Conservation (phyloP, 30 jellyfish, hydroid and myxozoan species). For the Hydractinia echinata region DNA sequence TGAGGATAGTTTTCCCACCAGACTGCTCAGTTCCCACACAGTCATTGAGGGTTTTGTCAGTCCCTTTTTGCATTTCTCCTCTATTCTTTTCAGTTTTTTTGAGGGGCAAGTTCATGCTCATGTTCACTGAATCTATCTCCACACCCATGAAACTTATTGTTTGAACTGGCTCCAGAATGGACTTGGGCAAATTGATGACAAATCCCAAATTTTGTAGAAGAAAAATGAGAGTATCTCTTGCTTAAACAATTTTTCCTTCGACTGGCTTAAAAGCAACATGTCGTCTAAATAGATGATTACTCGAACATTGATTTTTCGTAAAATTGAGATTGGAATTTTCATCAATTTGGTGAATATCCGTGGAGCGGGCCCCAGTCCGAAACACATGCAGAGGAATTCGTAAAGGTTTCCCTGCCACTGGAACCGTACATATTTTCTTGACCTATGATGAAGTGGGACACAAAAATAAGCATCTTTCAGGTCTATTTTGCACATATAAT, state of each 20-base stretch:
- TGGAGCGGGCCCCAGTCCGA: conserved; percentile 49
- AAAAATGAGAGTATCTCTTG: conserved; percentile 29
- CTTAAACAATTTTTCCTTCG: conserved; percentile 4
- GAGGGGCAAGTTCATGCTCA: conserved; percentile 30
- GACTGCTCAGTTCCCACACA: conserved; percentile 16
- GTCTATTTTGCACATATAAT: conserved; percentile 33
- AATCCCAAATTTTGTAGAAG: conserved; percentile 23
- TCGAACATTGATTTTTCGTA: conserved; percentile 25
- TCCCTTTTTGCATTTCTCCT: conserved; percentile 23
- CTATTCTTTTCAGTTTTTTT: not conserved
- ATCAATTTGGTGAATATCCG: conserved; percentile 30
- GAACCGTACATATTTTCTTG: conserved; percentile 27
- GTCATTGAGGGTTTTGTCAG: not conserved
- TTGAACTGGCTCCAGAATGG: conserved; percentile 21
- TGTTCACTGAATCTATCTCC: conserved; percentile 27
- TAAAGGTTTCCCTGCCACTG: conserved; percentile 27
- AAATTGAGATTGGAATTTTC: conserved; percentile 17
- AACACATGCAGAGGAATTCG: conserved; percentile 36
- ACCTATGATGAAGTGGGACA: conserved; percentile 26
- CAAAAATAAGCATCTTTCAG: conserved; percentile 41
- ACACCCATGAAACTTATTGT: conserved; percentile 28
- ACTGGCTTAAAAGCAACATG: conserved; percentile 15
- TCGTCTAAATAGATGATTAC: conserved; percentile 24
- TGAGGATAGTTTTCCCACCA: conserved; percentile 33
- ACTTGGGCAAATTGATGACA: conserved; percentile 12